Evolutionary conservation across 1,140 invertebrate species (phyloP), one percentile per base, ranked within the genome.

Genomic region (Fragariocoptes setiger): DNA sequence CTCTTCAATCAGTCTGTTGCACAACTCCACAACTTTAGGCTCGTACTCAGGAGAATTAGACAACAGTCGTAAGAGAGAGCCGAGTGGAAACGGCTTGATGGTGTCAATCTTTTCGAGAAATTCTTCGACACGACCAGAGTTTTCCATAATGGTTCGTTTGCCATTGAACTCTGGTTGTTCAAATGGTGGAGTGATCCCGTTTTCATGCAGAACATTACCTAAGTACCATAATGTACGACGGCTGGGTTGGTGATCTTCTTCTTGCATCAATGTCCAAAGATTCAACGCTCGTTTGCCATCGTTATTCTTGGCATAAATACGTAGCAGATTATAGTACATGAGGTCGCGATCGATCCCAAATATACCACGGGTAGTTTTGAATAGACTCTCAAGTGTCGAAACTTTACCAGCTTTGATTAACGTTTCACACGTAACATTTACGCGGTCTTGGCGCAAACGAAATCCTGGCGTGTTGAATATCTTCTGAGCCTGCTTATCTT

Each of bases 401-500:
- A 31, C 8, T 8, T 31, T n/a, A 31, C 25, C 25, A 8, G n/a
- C n/a, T 8, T n/a, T 8, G n/a, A n/a, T n/a, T 8, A 31, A 31
- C 8, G 8, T 8, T 8, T 31, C n/a, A n/a, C 25, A 31, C 25
- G n/a, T 31, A 31, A 8, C 8, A n/a, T 31, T 8, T 19, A 31
- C 25, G 8, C n/a, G 8, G n/a, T 8, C 8, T 31, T 8, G 25
- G 8, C 25, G 8, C 8, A 48, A 44, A 35, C 49, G 35, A 16
- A 53, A 36, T 14, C 48, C 49, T 38, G 49, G 50, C 5, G 46
- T 53, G 46, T 47, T 42, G 22, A 49, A 38, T 17, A 53, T 48
- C 40, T 50, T 52, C 21, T 44, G 43, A 35, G 51, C 52, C 42
- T 53, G 51, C 40, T 48, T 50, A 13, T 44, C 13, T 25, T 48